phyloP scores from a whole-genome alignment of 1,140 invertebrate genomes.

The Drosophila santomea region DNA sequence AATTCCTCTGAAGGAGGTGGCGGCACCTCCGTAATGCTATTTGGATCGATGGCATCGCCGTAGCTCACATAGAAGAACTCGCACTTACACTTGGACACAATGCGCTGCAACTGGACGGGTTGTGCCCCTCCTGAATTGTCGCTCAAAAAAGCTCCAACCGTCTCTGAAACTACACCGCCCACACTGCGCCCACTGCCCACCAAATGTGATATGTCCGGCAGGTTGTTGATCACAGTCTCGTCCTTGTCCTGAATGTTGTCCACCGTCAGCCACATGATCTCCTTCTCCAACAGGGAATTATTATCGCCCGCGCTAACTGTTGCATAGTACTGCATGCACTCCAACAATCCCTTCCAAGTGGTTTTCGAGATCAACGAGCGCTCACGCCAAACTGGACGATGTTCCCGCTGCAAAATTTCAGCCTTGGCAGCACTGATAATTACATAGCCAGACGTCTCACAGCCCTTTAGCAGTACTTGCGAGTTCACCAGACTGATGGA shows the following conservation, averaged over 20 bases:
- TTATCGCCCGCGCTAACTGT: conserved; percentile 95
- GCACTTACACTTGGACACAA: conserved; percentile 98
- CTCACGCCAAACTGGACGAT: conserved; percentile 96
- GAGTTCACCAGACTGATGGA: conserved; percentile 95
- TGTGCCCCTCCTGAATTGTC: conserved; percentile 83
- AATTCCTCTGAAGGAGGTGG: conserved; percentile 89
- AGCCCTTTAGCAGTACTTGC: conserved; percentile 97
- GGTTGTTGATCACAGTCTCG: conserved; percentile 90
- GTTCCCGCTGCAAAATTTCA: conserved; percentile 95
- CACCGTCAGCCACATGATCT: conserved; percentile 97
- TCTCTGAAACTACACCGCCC: conserved; percentile 97
- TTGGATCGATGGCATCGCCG: conserved; percentile 92
- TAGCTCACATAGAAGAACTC: conserved; percentile 99
- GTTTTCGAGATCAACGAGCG: conserved; percentile 95
- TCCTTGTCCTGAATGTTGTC: conserved; percentile 96
- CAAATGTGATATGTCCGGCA: conserved; percentile 94
- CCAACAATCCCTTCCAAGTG: conserved; percentile 96
- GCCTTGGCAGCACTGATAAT: conserved; percentile 98
- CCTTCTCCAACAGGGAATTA: conserved; percentile 90
- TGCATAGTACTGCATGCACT: conserved; percentile 99
- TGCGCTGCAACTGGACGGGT: conserved; percentile 93
- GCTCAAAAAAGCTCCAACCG: conserved; percentile 92
- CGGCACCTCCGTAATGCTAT: conserved; percentile 88
- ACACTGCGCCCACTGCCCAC: conserved; percentile 97
- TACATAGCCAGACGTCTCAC: conserved; percentile 98